Evolutionary conservation across 2,113 vertebrate genomes (phyloP).

Genomic region (Barbus barbus): DNA sequence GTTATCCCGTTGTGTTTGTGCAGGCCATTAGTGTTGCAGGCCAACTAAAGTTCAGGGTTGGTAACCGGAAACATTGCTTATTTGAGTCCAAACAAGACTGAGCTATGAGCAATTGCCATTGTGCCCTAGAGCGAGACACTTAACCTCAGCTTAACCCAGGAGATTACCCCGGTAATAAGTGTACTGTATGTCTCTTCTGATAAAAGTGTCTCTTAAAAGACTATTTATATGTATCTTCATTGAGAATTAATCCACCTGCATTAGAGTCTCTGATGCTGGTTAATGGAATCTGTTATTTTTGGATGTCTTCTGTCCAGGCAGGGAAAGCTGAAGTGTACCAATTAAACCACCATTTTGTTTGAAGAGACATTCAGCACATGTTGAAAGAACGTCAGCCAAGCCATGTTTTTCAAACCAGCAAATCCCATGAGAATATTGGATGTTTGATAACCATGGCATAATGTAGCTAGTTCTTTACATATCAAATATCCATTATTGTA

Average conservation of each 20-base stretch:
- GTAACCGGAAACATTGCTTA: neutral
- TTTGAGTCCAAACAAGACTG: neutral
- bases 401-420: neutral
- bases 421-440: neutral
- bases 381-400: neutral
- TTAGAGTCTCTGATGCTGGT: neutral
- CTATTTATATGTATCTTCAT: neutral
- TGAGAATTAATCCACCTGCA: neutral
- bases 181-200: neutral
- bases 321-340: neutral
- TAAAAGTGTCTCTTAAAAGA: neutral
- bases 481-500: no score
- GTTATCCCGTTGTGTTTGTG: neutral
- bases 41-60: neutral
- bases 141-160: constrained; percentile 16
- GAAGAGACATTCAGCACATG: no score
- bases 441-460: neutral
- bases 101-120: neutral
- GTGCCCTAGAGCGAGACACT: constrained; percentile 1
- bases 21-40: neutral
- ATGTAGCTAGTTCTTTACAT: neutral
- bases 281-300: neutral
- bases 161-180: neutral
- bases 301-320: neutral
- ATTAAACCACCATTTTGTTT: no score